Evolutionary conservation across 2,797 vertebrate species (phyloP), one percentile per base, ranked within the genome.

Genomic region (Toxotes lorentzi): DNA sequence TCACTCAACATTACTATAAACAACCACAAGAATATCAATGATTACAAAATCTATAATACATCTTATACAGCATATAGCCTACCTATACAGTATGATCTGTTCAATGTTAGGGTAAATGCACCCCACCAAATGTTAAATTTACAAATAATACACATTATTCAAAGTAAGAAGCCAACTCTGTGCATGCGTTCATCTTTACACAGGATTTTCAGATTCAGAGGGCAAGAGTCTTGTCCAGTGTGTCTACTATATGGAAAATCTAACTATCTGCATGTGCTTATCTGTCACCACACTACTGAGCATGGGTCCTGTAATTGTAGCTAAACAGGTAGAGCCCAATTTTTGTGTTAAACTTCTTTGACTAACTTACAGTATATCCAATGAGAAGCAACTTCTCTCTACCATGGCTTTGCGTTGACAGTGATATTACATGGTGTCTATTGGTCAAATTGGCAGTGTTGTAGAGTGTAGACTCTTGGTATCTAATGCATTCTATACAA

Each of bases 41-140:
- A 89, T 86, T 89, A 89, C 82, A 91, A 92, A 92, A 92, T 84
- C 87, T 90, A 90, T 86, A 67, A 75, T 89, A 92, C 91, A 88
- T 86, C 64, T 78, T 72, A 69, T 65, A 86, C 66, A 87, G 30
- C 50, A 59, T 64, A 70, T 69, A 66, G 76, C 60, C 74, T 81
- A 77, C 43, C 75, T 83, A 70, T 86, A 87, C 83, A 83, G 13
- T 38, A 30, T 54, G 32, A 72, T 56, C 56, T 59, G 45, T 64
- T 81, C n/a, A 71, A 64, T 27, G 61, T 30, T 76, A 70, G 70
- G 79, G 83, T 79, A 10, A 86, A 70, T 61, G 50, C 51, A 85
- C 34, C 79, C 70, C 50, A 40, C 58, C 30, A 71, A 48, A 79
- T 73, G 30, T 79, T 86, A 12, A 60, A 60, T 89, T 76, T 85